A percentile compares a stretch with the other conserved stretches of the same genome.
Conservation (phyloP, 2,888 invertebrate genomes). For the Subacronicta megacephala region DNA sequence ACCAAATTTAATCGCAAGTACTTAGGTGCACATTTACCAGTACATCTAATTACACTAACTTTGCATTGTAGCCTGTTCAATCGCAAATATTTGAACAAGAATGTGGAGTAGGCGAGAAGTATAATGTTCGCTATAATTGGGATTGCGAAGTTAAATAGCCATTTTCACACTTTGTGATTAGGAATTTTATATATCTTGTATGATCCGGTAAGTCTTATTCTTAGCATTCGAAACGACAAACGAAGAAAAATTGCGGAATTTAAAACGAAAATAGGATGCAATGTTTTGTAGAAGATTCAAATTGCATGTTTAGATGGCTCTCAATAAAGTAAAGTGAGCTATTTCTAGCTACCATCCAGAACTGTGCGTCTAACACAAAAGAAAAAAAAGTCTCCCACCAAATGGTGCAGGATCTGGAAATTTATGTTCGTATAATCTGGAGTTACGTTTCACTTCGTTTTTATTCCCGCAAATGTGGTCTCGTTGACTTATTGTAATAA, state of each 20-base stretch:
- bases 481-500: conserved; percentile 63
- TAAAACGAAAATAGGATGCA: too few relatives aligned
- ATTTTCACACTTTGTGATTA: conserved; percentile 34
- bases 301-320: conserved; percentile 26
- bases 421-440: conserved; percentile 71
- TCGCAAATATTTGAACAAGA: conserved; percentile 50
- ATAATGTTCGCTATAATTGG: conserved; percentile 47
- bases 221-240: too few relatives aligned
- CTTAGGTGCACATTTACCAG: too few relatives aligned
- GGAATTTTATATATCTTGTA: background rate
- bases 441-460: conserved; percentile 66
- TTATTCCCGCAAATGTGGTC: conserved; percentile 63
- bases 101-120: conserved; percentile 43
- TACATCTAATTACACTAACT: conserved; percentile 35
- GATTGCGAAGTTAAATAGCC: conserved; percentile 36
- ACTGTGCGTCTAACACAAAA: conserved; percentile 33
- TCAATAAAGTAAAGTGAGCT: conserved; percentile 29
- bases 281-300: conserved; percentile 31
- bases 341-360: conserved; percentile 37
- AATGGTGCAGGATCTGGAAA: conserved; percentile 64
- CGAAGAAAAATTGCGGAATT: too few relatives aligned
- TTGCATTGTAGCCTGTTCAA: conserved; percentile 34
- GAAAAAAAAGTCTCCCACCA: conserved; percentile 55
- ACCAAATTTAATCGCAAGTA: conserved; percentile 9
- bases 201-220: too few relatives aligned